Evolutionary conservation across 2,797 vertebrate genomes (phyloP), one percentile per base, ranked within the genome.

Genomic region (Danio choprae): DNA sequence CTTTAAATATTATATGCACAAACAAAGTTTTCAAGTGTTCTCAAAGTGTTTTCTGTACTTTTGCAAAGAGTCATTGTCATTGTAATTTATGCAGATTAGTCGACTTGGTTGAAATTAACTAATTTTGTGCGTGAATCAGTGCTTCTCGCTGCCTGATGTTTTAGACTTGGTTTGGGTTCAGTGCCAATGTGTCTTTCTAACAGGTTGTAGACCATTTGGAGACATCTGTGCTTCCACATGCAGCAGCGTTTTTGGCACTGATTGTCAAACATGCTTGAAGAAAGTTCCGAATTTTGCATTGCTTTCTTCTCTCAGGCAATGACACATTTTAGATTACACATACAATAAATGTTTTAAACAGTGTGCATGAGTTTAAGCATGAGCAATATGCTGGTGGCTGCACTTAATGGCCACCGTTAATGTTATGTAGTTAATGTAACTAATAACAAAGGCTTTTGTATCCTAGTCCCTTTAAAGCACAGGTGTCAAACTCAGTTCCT

Each of bases 121-220:
- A 58, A 56, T 38, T 77, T 77, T 77, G 40, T 18, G 53, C 7
- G 29, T 68, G 41, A 68, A 68, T 65, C 40, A 44, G 44, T 58
- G 64, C 43, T 69, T 48, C 53, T 59, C 53, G 2, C 12, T 38
- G 64, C 53, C 64, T 77, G 75, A 68, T 77, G 22, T 68, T 68
- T 72, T 48, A 68, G 64, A 77, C 75, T 50, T 59, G 44, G 64
- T 69, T 69, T 69, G 55, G 64, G 43, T 77, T 69, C 75, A 50
- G 64, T 69, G 75, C 53, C 75, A 69, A 59, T 59, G 29, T 77
- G 64, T 69, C 64, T 68, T 77, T 77, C 22, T 77, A 69, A 50
- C 75, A 69, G 63, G 75, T 48, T 68, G 64, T 77, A 55, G 53
- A 77, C 38, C 63, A 77, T 77, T 77, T 77, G 64, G 43, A 77